Percentiles rank a stretch among this genome's conserved stretches.
Conservation (phyloP, 1,140 invertebrate species). For the Aphis gossypii region DNA sequence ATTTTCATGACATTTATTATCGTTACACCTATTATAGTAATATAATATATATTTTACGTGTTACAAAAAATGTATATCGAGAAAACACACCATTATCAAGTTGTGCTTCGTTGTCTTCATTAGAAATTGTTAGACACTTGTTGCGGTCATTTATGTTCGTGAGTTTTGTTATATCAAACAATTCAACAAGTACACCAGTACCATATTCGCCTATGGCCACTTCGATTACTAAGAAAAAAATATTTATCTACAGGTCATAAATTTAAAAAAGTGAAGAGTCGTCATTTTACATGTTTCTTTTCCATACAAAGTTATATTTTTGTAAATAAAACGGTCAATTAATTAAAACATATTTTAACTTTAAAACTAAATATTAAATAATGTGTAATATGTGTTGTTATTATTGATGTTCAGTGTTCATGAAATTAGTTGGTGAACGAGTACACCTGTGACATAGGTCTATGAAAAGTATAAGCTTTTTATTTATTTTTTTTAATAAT, state of each 20-base stretch:
- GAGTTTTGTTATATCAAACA: not conserved
- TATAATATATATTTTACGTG: not conserved
- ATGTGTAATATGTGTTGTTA: too few species aligned
- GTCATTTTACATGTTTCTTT: not conserved
- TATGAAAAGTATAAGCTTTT: not conserved
- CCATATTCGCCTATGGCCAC: constrained; percentile 79
- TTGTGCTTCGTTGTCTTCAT: not conserved
- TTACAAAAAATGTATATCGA: not conserved
- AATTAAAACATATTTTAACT: not conserved
- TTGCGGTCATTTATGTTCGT: not conserved
- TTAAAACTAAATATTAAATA: not conserved
- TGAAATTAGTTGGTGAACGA: not conserved
- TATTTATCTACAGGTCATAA: not conserved
- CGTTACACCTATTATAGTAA: not conserved
- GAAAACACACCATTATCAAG: not conserved
- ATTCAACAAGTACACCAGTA: constrained; percentile 63
- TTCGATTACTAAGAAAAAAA: constrained; percentile 74
- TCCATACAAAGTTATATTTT: not conserved
- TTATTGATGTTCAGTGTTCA: not conserved
- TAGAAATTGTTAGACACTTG: not conserved
- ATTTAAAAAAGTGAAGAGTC: not conserved
- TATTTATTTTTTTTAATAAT: not conserved
- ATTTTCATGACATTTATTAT: not conserved
- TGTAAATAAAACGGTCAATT: not conserved
- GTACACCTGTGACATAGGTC: too few species aligned